Percentiles rank a stretch among this genome's conserved stretches.
phyloP scores from a whole-genome alignment of 2,888 invertebrate species.

The Chydorus sphaericus region DNA sequence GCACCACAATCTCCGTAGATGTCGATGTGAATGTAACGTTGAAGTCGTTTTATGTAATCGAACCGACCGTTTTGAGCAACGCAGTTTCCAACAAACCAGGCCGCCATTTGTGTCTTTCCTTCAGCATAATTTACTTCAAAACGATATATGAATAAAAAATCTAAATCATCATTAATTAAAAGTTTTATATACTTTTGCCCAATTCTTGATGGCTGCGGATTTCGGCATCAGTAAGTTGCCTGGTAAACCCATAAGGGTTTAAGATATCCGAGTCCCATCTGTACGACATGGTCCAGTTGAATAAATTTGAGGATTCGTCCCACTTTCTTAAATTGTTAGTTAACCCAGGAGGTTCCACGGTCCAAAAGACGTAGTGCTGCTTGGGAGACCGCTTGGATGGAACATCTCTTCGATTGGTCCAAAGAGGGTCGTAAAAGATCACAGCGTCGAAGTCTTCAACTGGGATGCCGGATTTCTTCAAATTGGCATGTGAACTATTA shows the following conservation, averaged over 20 bases:
- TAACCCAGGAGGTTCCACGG: constrained; percentile 4
- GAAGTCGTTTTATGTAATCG: not conserved
- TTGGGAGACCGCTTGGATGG: not conserved
- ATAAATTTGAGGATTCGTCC: not conserved
- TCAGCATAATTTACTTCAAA: no score
- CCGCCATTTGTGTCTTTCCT: not conserved
- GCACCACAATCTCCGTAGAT: not conserved
- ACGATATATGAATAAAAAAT: no score
- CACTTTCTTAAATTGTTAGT: not conserved
- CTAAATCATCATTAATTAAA: not conserved
- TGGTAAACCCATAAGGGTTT: not conserved
- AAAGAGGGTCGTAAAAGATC: not conserved
- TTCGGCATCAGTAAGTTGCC: not conserved
- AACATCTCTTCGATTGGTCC: not conserved
- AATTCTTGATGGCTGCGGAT: not conserved
- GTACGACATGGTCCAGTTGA: constrained; percentile 14
- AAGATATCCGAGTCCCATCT: constrained; percentile 7
- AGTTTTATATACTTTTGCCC: not conserved
- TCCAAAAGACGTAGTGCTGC: constrained; percentile 9
- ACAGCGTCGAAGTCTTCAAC: constrained; percentile 5
- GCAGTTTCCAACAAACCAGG: constrained; percentile 2
- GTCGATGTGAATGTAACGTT: not conserved
- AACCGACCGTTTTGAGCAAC: not conserved
- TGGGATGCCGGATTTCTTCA: not conserved
- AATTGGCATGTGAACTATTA: not conserved